Conservation (phyloP, 2,888 invertebrate genomes). For the Hyles lineata region DNA sequence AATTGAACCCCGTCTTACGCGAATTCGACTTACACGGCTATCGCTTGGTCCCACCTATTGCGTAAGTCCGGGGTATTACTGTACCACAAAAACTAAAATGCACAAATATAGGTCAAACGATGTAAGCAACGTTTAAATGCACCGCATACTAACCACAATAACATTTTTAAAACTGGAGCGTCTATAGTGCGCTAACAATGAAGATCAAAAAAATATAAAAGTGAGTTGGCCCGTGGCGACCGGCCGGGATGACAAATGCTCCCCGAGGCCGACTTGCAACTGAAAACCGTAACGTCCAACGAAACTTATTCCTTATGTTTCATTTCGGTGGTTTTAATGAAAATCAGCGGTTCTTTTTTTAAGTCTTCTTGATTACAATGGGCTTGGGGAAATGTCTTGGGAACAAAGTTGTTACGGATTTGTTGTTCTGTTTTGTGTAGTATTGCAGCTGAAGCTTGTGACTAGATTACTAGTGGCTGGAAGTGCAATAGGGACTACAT, state of each 20-base stretch:
- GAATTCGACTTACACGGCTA: too few relatives aligned
- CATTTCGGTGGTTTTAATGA: conserved; percentile 61
- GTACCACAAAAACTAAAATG: not conserved
- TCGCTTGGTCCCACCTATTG: too few relatives aligned
- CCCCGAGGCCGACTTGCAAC: conserved; percentile 54
- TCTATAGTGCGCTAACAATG: conserved; percentile 20
- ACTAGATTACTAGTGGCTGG: too few relatives aligned
- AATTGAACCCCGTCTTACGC: too few relatives aligned
- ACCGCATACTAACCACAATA: not conserved
- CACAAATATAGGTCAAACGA: not conserved
- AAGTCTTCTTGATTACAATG: not conserved
- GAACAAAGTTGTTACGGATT: too few relatives aligned
- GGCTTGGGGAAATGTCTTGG: too few relatives aligned
- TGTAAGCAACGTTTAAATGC: not conserved
- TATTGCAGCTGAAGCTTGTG: too few relatives aligned
- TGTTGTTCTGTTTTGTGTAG: too few relatives aligned
- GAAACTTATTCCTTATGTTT: conserved; percentile 63
- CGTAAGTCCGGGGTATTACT: too few relatives aligned
- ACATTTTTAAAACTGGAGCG: conserved; percentile 23
- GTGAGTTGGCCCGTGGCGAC: conserved; percentile 21
- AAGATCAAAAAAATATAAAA: conserved; percentile 27
- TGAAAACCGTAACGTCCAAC: conserved; percentile 54
- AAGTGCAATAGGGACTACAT: too few relatives aligned
- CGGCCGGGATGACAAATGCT: conserved; percentile 60
- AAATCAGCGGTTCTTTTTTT: conserved; percentile 46